These are phyloP conservation scores for Sciurus niger DNA, from an alignment of 2,113 vertebrate genomes.

Conservation along the genomic window DNA sequence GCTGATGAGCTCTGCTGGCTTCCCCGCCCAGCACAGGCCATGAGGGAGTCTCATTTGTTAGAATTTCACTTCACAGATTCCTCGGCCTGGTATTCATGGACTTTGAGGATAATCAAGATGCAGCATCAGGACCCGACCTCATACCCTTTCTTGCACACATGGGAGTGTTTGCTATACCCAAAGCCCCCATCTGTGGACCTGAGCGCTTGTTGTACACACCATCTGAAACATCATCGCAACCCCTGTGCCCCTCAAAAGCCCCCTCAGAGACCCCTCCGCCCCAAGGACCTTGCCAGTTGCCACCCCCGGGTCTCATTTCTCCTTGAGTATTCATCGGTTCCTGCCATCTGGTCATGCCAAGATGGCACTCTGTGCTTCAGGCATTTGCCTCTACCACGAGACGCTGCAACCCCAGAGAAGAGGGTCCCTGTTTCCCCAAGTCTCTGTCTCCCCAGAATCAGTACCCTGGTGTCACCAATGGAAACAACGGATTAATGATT, in stretches of 20 bases:
- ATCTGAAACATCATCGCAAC: neutral
- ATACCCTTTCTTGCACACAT: neutral
- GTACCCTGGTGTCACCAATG: neutral
- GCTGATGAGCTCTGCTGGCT: neutral
- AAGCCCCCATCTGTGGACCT: too few relatives aligned
- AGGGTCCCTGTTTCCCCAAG: neutral
- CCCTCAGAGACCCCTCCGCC: neutral
- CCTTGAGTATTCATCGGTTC: neutral
- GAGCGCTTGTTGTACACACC: neutral
- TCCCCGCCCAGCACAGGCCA: fast-evolving
- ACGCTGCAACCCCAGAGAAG: neutral
- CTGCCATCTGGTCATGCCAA: neutral
- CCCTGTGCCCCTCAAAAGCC: neutral
- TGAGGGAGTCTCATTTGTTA: neutral
- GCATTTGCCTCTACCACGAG: too few relatives aligned
- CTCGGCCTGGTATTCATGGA: neutral
- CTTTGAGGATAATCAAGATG: neutral
- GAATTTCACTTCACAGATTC: neutral
- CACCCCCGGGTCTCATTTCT: neutral
- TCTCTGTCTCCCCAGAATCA: neutral
- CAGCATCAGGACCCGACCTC: neutral
- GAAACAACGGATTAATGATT: neutral
- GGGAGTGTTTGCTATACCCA: neutral
- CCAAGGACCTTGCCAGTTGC: neutral
- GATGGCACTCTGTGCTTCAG: neutral